Evolutionary conservation across 2,888 invertebrate genomes (phyloP).

Genomic region (Cephus rjabovi): DNA sequence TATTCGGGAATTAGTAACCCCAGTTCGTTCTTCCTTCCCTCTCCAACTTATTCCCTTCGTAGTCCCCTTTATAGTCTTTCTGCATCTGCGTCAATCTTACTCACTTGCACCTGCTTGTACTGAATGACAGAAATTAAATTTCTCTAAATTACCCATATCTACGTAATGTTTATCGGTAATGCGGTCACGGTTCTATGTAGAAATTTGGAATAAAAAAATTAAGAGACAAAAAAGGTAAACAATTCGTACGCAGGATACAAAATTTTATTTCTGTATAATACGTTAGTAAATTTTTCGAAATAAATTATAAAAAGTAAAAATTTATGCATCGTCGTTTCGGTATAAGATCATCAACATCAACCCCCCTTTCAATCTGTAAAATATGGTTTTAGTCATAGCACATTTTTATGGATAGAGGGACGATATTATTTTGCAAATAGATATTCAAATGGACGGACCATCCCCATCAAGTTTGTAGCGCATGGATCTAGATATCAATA

Average conservation of each 20-base stretch:
- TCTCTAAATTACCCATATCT: background rate
- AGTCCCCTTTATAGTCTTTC: background rate
- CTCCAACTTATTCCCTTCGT: background rate
- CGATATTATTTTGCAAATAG: background rate
- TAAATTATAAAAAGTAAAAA: background rate
- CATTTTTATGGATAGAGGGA: background rate
- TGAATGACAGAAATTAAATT: background rate
- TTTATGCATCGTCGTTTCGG: no score
- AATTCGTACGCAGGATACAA: background rate
- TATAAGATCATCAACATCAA: background rate
- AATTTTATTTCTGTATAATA: background rate
- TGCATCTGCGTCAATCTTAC: background rate
- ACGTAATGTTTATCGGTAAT: background rate
- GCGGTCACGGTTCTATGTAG: background rate
- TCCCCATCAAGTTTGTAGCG: background rate
- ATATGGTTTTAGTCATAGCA: background rate
- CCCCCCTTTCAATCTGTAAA: background rate
- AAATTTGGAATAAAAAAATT: background rate
- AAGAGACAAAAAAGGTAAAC: no score
- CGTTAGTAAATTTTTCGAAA: background rate
- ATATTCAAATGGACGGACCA: background rate
- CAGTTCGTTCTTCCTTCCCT: constrained; percentile 49
- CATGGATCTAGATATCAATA: background rate
- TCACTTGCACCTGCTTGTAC: background rate
- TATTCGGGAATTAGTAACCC: constrained; percentile 65